A percentile compares a stretch with the other conserved stretches of the same genome.
phyloP scores from a whole-genome alignment of 2,113 vertebrate species.

The Dunckerocampus dactyliophorus region DNA sequence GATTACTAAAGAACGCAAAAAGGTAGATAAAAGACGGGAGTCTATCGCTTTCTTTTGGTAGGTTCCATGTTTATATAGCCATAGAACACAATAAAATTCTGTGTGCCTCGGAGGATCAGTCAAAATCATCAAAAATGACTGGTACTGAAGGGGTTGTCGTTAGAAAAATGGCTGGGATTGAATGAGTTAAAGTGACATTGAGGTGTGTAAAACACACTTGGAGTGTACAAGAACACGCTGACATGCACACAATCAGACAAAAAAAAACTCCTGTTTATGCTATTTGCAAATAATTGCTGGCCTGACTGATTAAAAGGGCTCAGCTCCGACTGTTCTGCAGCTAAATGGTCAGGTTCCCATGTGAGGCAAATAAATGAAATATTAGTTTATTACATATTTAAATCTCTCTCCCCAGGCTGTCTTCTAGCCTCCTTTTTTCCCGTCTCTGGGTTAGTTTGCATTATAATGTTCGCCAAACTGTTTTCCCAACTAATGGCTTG shows the following conservation, averaged over 20 bases:
- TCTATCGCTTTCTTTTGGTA: too few relatives aligned
- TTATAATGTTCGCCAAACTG: constrained; percentile 72
- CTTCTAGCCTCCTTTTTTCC: constrained; percentile 41
- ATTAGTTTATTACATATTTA: constrained; percentile 77
- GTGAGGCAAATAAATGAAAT: constrained; percentile 74
- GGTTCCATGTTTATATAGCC: too few relatives aligned
- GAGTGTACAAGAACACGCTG: background rate
- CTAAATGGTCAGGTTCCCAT: constrained; percentile 75
- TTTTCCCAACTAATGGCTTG: constrained; percentile 69
- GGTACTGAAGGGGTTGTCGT: too few relatives aligned
- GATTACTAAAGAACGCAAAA: too few relatives aligned
- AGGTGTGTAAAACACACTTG: too few relatives aligned
- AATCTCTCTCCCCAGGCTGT: constrained; percentile 72
- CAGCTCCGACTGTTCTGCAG: constrained; percentile 57
- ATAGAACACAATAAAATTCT: too few relatives aligned
- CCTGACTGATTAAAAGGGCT: constrained; percentile 66
- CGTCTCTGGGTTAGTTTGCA: constrained; percentile 58
- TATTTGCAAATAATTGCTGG: constrained; percentile 57
- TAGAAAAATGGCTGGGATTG: too few relatives aligned
- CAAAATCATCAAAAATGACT: too few relatives aligned
- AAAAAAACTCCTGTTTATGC: constrained; percentile 30
- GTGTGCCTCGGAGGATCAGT: too few relatives aligned
- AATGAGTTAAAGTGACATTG: too few relatives aligned
- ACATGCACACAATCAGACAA: constrained; percentile 14
- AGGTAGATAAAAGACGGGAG: too few relatives aligned